phyloP scores from a whole-genome alignment of 92 coral and sea anemone species.

The Blastomussa wellsi region DNA sequence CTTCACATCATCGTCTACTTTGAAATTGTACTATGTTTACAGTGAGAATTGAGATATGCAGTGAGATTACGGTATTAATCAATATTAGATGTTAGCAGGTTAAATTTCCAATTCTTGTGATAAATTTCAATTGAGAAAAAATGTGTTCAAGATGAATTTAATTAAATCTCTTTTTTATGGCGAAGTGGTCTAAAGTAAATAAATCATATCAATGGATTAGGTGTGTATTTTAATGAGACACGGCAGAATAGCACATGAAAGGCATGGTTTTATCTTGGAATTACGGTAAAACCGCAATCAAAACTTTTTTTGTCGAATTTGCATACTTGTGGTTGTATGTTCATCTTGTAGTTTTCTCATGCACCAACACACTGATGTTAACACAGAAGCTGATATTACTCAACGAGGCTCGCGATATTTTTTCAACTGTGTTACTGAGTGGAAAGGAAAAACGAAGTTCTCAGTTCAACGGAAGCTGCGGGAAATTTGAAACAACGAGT shows the following conservation, averaged over 20 bases:
- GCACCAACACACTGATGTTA: neutral
- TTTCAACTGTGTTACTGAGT: neutral
- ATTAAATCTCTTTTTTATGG: neutral
- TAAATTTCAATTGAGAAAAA: neutral
- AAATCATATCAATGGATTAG: neutral
- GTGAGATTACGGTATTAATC: neutral
- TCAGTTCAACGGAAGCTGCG: neutral
- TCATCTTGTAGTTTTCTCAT: neutral
- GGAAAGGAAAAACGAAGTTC: neutral
- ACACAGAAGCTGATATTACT: neutral
- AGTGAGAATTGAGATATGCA: neutral
- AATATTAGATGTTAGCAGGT: neutral
- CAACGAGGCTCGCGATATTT: neutral
- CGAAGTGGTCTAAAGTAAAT: neutral
- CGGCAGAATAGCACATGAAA: neutral
- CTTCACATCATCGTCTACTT: neutral
- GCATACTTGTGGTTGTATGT: constrained; percentile 28
- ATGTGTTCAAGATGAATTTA: neutral
- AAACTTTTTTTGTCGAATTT: constrained; percentile 26
- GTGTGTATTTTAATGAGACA: neutral
- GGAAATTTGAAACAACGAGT: neutral
- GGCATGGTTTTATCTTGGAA: neutral
- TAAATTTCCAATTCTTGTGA: neutral
- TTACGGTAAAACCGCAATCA: constrained; percentile 16
- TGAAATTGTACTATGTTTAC: neutral